Base-by-base conservation (phyloP, 1,140 invertebrate species). In the Sycobia sp. region DNA sequence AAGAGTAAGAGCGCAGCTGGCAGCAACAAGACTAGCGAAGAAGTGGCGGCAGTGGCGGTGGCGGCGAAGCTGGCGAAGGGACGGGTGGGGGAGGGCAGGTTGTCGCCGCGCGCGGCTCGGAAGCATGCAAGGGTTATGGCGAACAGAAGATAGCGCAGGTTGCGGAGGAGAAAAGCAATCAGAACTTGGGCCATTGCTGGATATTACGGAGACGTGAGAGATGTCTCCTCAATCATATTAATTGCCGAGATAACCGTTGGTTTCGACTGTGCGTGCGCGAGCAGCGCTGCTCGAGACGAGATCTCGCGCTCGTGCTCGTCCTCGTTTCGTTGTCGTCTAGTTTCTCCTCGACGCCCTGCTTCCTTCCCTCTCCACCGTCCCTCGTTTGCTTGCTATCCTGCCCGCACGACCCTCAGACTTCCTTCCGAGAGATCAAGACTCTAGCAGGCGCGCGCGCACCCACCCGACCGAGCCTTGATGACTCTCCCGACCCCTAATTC, bases 141-240 rank as follows among this genome's bases (percentile, higher is more conserved):
- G 69, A 71, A 66, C 61, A 66, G 55, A 71, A 81, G 78, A 81
- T 81, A 79, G 77, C 72, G 29, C 29, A 32, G 29, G 5, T 32
- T 62, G 70, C 62, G 71, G 68, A 70, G 63, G 69, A 70, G 76
- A 72, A 80, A 81, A 80, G 79, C 77, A 81, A 81, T 80, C 79
- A 81, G 79, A 80, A 81, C 79, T 81, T 81, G 77, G 78, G 79
- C 77, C 78, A 80, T 81, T 80, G 73, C 76, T 78, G 73, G 76
- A 81, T 80, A 80, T 80, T 79, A 81, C 77, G 67, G 71, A 78
- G 77, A 80, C 76, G 75, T 78, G 79, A 81, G 79, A 81, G 77
- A 79, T 79, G 79, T 80, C 77, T 79, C 76, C 77, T 80, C 77
- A 77, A 80, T 81, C 78, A 81, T 80, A 81, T 79, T 81, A 81